Evolutionary conservation across 2,113 vertebrate genomes (phyloP).

Genomic region (Isichthys henryi): DNA sequence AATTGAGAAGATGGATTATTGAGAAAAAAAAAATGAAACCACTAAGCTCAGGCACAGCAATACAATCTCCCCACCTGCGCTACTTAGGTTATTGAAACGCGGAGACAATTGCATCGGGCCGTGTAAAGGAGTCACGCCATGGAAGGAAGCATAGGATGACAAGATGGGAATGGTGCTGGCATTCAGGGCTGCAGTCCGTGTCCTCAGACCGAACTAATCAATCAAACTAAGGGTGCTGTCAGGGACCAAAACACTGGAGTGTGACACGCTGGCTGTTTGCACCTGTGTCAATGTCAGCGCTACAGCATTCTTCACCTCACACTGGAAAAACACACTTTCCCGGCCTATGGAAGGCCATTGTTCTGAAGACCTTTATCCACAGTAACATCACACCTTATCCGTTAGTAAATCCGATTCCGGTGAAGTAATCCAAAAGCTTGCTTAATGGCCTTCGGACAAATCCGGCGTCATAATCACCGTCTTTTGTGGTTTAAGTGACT

Average conservation of each 20-base stretch:
- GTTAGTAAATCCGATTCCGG: not conserved
- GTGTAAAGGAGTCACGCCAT: not conserved
- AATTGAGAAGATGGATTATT: slow-evolving; percentile 1
- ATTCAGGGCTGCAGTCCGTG: not conserved
- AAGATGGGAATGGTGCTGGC: not conserved
- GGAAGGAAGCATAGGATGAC: not conserved
- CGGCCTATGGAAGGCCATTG: not conserved
- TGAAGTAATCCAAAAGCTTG: not conserved
- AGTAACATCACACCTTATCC: slow-evolving; percentile 1
- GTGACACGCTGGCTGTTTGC: slow-evolving; percentile 42
- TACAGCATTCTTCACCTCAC: not conserved
- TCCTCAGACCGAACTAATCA: slow-evolving; percentile 81
- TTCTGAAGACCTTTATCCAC: not conserved
- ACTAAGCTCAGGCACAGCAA: not conserved
- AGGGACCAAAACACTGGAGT: slow-evolving; percentile 75
- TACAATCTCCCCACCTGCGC: not conserved
- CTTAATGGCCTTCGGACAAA: not conserved
- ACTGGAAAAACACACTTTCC: not conserved
- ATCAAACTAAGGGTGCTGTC: slow-evolving; percentile 73
- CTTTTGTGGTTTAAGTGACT: not conserved
- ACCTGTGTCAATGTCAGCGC: not conserved
- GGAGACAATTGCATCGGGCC: not conserved
- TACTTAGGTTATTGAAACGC: not conserved
- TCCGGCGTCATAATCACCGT: not conserved
- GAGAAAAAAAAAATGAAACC: not conserved